Base-by-base conservation (phyloP, 2,113 vertebrate species). In the Patagioenas fasciata region DNA sequence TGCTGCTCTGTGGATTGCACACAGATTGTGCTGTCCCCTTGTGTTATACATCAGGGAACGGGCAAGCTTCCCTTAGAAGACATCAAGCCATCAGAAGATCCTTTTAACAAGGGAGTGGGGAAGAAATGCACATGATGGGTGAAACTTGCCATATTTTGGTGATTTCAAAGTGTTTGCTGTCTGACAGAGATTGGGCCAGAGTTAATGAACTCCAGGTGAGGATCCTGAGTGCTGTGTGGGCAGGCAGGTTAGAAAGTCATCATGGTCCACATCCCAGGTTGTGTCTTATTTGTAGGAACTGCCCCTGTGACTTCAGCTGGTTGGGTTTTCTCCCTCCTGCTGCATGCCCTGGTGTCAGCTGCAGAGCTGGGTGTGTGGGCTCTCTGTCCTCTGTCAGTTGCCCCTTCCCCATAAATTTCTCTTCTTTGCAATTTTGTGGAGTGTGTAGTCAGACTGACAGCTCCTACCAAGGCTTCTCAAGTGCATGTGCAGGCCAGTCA, bases 321-420 rank as follows among this genome's bases (percentile, higher is more conserved):
- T 48, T 67, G 75, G 19, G 36, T 38, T 79, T 79, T 82, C 7
- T 36, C 11, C 38, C 10, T 48, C 15, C 42, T 25, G 15, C 42
- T 36, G 60, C 29, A 7, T 44, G 26, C 65, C 23, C 23, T 32
- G 11, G 26, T 5, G 9, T 58, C 31, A 72, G 23, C 48, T 36
- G 14, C 3, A 6, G 21, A 48, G 23, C 62, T 56, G 1, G 1
- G 8, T 0, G 1, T 4, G 1, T 0, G 9, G 26, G 16, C 16
- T 62, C n/a, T n/a, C 31, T 47, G 17, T 47, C 44, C 10, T 51
- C 32, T 26, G 36, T 10, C n/a, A 12, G 28, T 79, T 1, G 1
- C 13, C 18, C 25, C 25, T 47, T 78, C 62, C 57, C 23, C 32
- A 44, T 69, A 32, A 36, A 12, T 65, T 84, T 92, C 65, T 77